Base-by-base conservation (phyloP, 2,113 vertebrate genomes). In the Pholis gunnellus region DNA sequence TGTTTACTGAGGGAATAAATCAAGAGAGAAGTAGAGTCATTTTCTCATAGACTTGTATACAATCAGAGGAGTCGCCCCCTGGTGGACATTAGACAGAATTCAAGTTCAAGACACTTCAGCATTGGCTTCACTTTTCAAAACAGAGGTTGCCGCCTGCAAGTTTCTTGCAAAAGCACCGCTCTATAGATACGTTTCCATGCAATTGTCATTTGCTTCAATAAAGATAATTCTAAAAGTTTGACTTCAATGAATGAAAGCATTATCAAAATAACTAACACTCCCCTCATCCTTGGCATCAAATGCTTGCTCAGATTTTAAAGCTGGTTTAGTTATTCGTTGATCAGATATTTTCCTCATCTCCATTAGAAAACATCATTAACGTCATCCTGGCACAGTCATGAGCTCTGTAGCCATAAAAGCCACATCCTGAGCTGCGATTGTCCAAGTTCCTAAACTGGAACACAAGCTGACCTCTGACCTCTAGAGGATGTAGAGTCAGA, bases 401-500 rank as follows among this genome's bases (percentile, higher is more conserved):
- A 56, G 10, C 54, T 27, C 54, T 27, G 13, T 8, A 2, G 59
- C n/a, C 46, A 34, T 29, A 38, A 65, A 73, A 7, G 14, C 13
- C 63, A 64, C 50, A 71, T 81, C 48, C 67, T 72, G 71, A 36
- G 68, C 1, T n/a, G 8, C 14, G 13, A 67, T 22, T 54, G 71
- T 71, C 74, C 59, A 38, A 61, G 64, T 59, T 75, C 27, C 72
- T 15, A 29, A 57, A 60, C 46, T 10, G 38, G 20, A 7, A 60
- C 42, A 48, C 70, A 67, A 40, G 67, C 31, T 31, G 31, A 31
- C 31, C 31, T 31, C 52, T 15, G 17, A 66, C 38, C 17, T 52
- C 83, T 52, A 29, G 64, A 27, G 67, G 63, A 67, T 14, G 65
- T 57, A 1, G 10, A 66, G 83, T 57, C 56, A 57, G 38, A 78